Base-by-base conservation (phyloP, 2,888 invertebrate species). In the Spialia ferax region DNA sequence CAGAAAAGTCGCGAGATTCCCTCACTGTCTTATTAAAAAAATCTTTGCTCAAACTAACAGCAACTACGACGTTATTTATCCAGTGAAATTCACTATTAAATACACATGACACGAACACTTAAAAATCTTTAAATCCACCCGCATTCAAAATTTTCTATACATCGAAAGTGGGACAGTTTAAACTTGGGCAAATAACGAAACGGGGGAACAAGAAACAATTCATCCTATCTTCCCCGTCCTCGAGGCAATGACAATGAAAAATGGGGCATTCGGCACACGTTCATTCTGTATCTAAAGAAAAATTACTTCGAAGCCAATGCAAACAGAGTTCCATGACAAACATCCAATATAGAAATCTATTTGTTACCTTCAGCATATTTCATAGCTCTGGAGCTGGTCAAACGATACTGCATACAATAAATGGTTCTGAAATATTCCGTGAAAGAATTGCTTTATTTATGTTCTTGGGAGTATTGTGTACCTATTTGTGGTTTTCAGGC, bases 151-250 rank as follows among this genome's bases (percentile, higher is more conserved):
- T 35, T 6, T 18, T 32, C 15, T 56, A 23, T 26, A 32, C 23
- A 32, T 32, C 22, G 23, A 45, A 65, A 52, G 50, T 65, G 23
- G 65, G 38, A 38, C 65, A 52, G 57, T 65, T 61, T 50, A 52
- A 65, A 57, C 35, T 57, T 59, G 29, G 20, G 38, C 57, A 57
- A 35, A 22, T 48, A 60, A 50, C 52, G 26, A 66, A 65, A 57
- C 35, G 38, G 57, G 57, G 32, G 23, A 64, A 64, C 65, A 50
- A n/a, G 29, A 66, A 42, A 66, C 65, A 54, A 66, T 66, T 59
- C 59, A 42, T 52, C 59, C 65, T 50, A 66, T 59, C 29, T 52
- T 59, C 65, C n/a, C 59, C 20, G 38, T 50, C 52, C 52, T 54
- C 52, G 60, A 42, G 50, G 32, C 35, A 38, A 52, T 66, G 42